Conservation (phyloP, 1,140 invertebrate species). For the Aethina tumida region DNA sequence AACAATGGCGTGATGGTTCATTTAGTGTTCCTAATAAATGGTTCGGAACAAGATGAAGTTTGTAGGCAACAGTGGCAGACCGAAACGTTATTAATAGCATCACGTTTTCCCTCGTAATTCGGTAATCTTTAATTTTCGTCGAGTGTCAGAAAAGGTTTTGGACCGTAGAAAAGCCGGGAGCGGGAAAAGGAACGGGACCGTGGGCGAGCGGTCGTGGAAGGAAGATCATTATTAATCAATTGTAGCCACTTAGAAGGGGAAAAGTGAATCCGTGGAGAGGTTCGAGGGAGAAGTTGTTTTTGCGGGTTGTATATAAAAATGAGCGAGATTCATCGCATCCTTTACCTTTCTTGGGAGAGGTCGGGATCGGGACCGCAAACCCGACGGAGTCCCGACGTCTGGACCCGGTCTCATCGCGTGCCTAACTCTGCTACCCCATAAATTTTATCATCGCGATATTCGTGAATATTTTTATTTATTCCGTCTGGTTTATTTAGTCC, state of each 20-base stretch:
- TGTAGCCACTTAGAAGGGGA: slow-evolving; percentile 10
- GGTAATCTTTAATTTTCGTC: slow-evolving; percentile 2
- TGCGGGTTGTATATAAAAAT: slow-evolving; percentile 14
- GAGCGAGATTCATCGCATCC: slow-evolving; percentile 12
- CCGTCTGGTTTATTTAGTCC: no score
- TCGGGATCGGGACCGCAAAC: slow-evolving; percentile 5
- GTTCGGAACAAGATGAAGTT: slow-evolving; percentile 10
- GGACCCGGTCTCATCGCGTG: no score
- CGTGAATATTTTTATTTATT: no score
- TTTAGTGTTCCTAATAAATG: no score
- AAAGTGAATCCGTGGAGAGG: slow-evolving; percentile 12
- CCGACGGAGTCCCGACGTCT: slow-evolving; percentile 5
- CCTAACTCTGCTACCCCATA: no score
- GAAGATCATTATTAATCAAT: slow-evolving; percentile 14
- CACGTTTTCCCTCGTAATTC: no score
- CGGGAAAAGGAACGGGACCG: background rate
- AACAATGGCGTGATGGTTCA: no score
- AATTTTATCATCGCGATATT: no score
- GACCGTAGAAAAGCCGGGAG: background rate
- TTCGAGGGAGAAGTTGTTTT: slow-evolving; percentile 12
- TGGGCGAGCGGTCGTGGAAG: slow-evolving; percentile 1
- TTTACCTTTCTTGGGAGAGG: slow-evolving; percentile 14
- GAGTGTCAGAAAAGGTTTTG: background rate
- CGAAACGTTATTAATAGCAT: no score
- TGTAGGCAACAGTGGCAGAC: slow-evolving; percentile 6